Conservation (phyloP, 2,113 vertebrate species). For the Atrichornis clamosus region DNA sequence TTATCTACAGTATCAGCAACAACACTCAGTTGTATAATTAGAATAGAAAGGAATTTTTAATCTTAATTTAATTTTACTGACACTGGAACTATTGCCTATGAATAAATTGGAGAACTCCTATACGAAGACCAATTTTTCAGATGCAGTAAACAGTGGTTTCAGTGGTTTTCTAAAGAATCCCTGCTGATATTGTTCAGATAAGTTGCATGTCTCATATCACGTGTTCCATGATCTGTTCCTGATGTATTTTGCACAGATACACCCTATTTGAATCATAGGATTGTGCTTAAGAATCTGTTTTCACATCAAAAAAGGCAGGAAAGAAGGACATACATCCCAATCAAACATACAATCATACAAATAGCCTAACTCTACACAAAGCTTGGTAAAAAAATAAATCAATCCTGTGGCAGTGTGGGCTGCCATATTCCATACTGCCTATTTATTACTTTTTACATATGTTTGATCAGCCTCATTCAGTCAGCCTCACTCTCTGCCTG, state of each 20-base stretch:
- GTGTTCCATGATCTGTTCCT: neutral
- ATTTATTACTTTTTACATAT: neutral
- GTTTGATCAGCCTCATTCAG: neutral
- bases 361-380: neutral
- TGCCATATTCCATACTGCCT: neutral
- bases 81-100: neutral
- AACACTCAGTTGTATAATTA: neutral
- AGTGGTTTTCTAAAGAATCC: neutral
- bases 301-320: neutral
- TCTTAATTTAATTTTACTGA: neutral
- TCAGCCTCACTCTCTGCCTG: neutral
- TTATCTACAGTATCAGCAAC: neutral
- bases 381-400: neutral
- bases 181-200: neutral
- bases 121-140: neutral
- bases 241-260: neutral
- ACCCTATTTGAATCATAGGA: neutral
- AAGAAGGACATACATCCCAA: neutral
- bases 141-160: neutral
- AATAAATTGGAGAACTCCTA: neutral
- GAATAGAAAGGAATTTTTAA: neutral
- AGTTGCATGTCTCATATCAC: neutral
- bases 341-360: neutral
- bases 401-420: rapidly evolving
- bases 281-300: neutral